phyloP scores from a whole-genome alignment of 2,113 vertebrate genomes.

The Myxocyprinus asiaticus region DNA sequence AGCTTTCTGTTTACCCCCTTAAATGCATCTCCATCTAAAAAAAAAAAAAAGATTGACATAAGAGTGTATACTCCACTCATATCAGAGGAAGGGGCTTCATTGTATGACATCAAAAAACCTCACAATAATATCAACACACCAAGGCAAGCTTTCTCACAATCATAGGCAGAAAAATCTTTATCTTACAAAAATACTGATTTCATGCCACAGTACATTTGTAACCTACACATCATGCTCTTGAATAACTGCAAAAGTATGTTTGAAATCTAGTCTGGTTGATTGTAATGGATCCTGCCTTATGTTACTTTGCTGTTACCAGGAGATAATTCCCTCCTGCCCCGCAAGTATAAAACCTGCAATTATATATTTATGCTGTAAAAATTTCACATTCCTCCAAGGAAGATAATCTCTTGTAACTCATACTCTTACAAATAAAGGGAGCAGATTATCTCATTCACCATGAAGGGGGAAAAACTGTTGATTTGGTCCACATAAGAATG shows the following conservation, averaged over 20 bases:
- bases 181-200: constrained; percentile 56
- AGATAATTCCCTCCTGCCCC: neutral
- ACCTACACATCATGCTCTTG: constrained; percentile 40
- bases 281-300: neutral
- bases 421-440: constrained; percentile 17
- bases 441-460: constrained; percentile 19
- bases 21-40: neutral
- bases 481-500: constrained; percentile 51
- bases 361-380: constrained; percentile 21
- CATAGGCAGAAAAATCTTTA: constrained; percentile 14
- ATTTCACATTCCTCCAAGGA: constrained; percentile 34
- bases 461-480: neutral
- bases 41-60: neutral
- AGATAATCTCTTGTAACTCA: constrained; percentile 12
- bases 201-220: constrained; percentile 48
- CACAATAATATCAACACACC: constrained; percentile 27
- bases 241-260: constrained; percentile 49
- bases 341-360: constrained; percentile 29
- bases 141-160: constrained; percentile 28
- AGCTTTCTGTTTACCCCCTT: constrained; percentile 3
- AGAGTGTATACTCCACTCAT: constrained; percentile 46
- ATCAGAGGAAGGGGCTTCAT: constrained; percentile 47
- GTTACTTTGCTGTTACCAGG: neutral
- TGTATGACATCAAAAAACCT: constrained; percentile 28
- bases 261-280: neutral